These are phyloP conservation scores for Agrilus biguttatus DNA, from an alignment of 2,888 invertebrate genomes.

Conservation along the genomic window DNA sequence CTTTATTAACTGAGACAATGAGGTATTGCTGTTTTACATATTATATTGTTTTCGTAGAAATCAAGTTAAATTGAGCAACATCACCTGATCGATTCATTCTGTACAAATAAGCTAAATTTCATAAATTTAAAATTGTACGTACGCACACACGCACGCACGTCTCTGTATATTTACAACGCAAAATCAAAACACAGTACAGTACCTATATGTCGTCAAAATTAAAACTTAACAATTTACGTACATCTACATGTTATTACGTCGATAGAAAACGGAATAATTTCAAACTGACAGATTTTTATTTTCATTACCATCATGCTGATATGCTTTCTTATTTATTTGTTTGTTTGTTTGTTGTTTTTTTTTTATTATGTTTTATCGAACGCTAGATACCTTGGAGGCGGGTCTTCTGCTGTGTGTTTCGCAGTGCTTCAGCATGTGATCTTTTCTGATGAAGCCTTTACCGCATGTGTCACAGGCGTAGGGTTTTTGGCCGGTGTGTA, in stretches of 20 bases:
- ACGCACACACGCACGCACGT: no score
- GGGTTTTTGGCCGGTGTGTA: slow-evolving; percentile 76
- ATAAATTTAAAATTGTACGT: no score
- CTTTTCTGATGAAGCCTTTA: slow-evolving; percentile 80
- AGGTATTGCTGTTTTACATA: slow-evolving; percentile 34
- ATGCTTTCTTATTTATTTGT: no score
- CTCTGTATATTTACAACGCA: no score
- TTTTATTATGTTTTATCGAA: slow-evolving; percentile 11
- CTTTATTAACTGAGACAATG: slow-evolving; percentile 31
- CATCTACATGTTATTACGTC: no score
- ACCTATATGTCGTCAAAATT: no score
- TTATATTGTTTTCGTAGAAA: slow-evolving; percentile 16
- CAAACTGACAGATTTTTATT: no score
- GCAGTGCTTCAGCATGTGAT: slow-evolving; percentile 80
- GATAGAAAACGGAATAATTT: no score
- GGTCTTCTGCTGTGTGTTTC: slow-evolving; percentile 62
- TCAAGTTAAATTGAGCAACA: slow-evolving; percentile 1
- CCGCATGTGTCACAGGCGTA: slow-evolving; percentile 68
- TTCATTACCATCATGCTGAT: no score
- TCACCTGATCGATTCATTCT: slow-evolving; percentile 14
- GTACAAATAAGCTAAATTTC: slow-evolving; percentile 15
- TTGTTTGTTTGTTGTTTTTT: no score
- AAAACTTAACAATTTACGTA: no score
- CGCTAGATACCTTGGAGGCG: slow-evolving; percentile 15
- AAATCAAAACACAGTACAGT: no score